Base-by-base conservation (phyloP, 92 coral and sea anemone genomes). In the Porites divaricata region DNA sequence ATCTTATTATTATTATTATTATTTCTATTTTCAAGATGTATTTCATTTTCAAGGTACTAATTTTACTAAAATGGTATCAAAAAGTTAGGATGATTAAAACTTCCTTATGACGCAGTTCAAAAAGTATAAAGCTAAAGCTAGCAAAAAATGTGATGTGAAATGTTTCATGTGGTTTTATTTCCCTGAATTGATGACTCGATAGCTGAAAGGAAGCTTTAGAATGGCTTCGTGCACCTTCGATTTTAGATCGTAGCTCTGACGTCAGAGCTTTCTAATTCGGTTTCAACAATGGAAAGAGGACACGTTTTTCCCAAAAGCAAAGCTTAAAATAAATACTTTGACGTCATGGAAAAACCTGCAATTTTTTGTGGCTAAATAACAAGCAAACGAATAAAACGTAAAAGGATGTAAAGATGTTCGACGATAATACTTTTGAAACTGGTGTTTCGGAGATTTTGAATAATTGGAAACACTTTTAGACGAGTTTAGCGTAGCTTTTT, bases 261-360 rank as follows among this genome's bases (percentile, higher is more conserved):
- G 85, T 68, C 66, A 80, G 16, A 53, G 19, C 10, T 11, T 28
- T 17, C 20, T 51, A 69, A 80, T 52, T 68, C 51, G 76, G 84
- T 26, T 80, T 80, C 69, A 35, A 10, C 84, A 56, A 70, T 26
- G 50, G 76, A 20, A 63, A 68, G 57, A 28, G 12, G 35, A 54
- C 68, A 70, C 76, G 35, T 68, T 70, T 70, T 19, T 11, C 21
- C 28, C 9, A 64, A 59, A 50, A 14, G n/a, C 19, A 26, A 19
- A 58, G 74, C 63, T 58, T 69, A 57, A 80, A 80, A 80, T 80
- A 80, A 12, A 35, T 80, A 35, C 20, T 6, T 5, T 69, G 61
- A 57, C 85, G 85, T 80, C 76, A 80, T 23, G 1, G 8, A 57
- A 9, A 35, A 56, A 70, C 57, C 22, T 22, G 54, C 58, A n/a